A percentile compares a stretch with the other conserved stretches of the same genome.
Evolutionary conservation across 1,140 invertebrate genomes (phyloP).

Genomic region (Doryteuthis pealeii): DNA sequence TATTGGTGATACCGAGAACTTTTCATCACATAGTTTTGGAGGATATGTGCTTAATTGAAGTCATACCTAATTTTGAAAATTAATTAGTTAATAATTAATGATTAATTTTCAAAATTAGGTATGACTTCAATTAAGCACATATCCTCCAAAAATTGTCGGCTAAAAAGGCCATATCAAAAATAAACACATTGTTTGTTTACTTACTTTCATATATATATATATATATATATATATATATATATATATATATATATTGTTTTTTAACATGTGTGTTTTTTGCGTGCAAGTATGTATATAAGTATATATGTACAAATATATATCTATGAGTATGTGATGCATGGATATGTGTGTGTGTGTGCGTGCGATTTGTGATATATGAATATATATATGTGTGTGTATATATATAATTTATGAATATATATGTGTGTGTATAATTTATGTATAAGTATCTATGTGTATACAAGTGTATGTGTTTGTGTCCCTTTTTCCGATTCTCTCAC

Average conservation of each 20-base stretch:
- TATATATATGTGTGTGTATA: background rate
- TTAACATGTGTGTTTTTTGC: conserved; percentile 4
- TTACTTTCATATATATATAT: background rate
- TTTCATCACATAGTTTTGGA: too few relatives aligned
- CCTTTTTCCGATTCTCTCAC: too few relatives aligned
- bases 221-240: conserved; percentile 5
- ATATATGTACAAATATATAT: background rate
- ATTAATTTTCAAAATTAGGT: too few relatives aligned
- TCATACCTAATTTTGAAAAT: too few relatives aligned
- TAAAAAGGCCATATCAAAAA: too few relatives aligned
- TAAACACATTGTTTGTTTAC: too few relatives aligned
- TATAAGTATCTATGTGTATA: background rate
- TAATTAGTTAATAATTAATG: too few relatives aligned
- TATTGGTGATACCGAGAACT: too few relatives aligned
- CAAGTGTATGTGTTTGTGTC: background rate
- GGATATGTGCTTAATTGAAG: too few relatives aligned
- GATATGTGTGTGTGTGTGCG: conserved; percentile 9
- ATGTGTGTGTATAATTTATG: background rate
- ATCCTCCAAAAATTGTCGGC: too few relatives aligned
- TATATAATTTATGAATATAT: background rate
- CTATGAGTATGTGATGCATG: background rate
- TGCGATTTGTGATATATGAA: background rate
- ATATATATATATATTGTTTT: too few relatives aligned
- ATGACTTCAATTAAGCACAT: too few relatives aligned
- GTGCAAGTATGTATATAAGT: background rate